Evolutionary conservation across 2,888 invertebrate species (phyloP), one percentile per base, ranked within the genome.

Genomic region (Formica aserva): DNA sequence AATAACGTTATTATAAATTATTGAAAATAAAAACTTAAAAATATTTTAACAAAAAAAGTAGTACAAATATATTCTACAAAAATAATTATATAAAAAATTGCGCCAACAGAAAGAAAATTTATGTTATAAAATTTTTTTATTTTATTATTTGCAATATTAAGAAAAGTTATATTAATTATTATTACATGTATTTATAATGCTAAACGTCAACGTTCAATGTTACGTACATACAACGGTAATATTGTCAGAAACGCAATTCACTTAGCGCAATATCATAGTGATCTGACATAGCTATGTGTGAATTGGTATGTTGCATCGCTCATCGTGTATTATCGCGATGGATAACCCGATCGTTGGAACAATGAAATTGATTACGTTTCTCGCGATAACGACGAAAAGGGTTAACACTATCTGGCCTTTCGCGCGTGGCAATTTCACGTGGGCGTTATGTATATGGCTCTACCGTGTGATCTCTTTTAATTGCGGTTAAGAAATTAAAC

Each of bases 361-460:
- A 32, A 71, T 78, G 57, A 71, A 71, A 78, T 78, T 57, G 2
- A 57, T 32, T 55, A 77, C 9, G 13, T 67, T 77, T n/a, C 67
- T 55, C 52, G 13, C 15, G 22, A 69, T 48, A 71, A 13, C n/a
- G 29, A 62, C 29, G 13, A 48, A 76, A 45, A 38, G 57, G 78
- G 41, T 71, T 57, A 78, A 71, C 69, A 69, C 29, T 8, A 15
- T 57, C 29, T 78, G 77, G 52, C 78, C 71, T 78, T 78, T 78
- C 22, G 41, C 69, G 38, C 29, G 48, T 48, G 11, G 55, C 9
- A n/a, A n/a, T 69, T 69, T 55, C 29, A 22, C n/a, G 71, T 41
- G 57, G 32, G 55, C 32, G 41, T 22, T 32, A 22, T 35, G 22
- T 41, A 69, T 32, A n/a, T 22, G 9, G 15, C 22, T 76, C 35